A percentile compares a stretch with the other conserved stretches of the same genome.
phyloP scores from a whole-genome alignment of 2,113 vertebrate species.

The Bubalus kerabau region DNA sequence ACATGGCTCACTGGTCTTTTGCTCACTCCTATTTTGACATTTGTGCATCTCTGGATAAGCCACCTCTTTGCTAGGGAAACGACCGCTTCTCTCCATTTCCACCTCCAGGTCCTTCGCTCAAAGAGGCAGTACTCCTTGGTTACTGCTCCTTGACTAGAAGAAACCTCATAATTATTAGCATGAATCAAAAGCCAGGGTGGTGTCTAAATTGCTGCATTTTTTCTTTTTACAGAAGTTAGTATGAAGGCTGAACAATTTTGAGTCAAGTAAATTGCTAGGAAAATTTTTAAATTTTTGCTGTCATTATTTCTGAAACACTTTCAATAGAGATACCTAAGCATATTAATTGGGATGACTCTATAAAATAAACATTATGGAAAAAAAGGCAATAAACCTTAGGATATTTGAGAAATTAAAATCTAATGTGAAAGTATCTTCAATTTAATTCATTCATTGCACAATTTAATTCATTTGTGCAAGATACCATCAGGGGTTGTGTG shows the following conservation, averaged over 20 bases:
- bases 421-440: slow-evolving; percentile 20
- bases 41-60: neutral
- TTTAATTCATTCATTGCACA: slow-evolving; percentile 7
- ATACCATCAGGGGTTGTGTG: neutral
- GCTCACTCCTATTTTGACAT: neutral
- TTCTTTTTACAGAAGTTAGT: neutral
- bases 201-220: neutral
- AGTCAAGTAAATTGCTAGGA: slow-evolving; percentile 14
- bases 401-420: slow-evolving; percentile 42
- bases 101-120: neutral
- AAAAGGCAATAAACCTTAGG: slow-evolving; percentile 24
- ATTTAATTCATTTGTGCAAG: neutral
- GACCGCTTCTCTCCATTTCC: neutral
- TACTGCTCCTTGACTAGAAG: neutral
- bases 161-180: neutral
- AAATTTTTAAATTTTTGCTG: neutral
- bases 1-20: neutral
- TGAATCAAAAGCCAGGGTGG: neutral
- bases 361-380: neutral
- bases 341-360: neutral
- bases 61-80: neutral
- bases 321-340: neutral
- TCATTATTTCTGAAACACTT: slow-evolving; percentile 35
- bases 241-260: slow-evolving; percentile 33
- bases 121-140: neutral